A percentile compares a stretch with the other conserved stretches of the same genome.
Evolutionary conservation across 2,797 vertebrate species (phyloP).

Genomic region (Danio jaintianensis): DNA sequence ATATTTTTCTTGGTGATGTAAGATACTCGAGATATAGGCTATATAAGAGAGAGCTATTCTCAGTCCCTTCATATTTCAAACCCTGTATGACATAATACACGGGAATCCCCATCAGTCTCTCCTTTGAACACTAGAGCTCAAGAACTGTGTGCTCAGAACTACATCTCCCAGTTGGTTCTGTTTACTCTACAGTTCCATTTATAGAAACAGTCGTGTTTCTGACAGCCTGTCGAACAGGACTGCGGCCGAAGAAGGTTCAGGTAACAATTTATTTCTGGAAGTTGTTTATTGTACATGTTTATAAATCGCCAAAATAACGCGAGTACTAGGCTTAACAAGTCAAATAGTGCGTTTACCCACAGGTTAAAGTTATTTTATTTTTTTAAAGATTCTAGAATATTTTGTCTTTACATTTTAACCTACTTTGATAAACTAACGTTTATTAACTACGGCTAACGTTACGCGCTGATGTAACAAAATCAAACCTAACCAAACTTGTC

Average conservation of each 20-base stretch:
- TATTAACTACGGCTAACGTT: too few relatives aligned
- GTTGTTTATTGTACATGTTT: slow-evolving; percentile 20
- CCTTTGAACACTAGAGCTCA: too few relatives aligned
- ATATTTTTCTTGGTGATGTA: too few relatives aligned
- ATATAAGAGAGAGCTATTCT: neutral
- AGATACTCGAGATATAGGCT: too few relatives aligned
- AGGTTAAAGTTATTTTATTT: neutral
- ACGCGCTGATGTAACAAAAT: neutral
- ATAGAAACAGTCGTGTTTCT: neutral
- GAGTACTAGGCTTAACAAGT: neutral
- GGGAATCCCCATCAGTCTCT: neutral
- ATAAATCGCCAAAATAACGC: neutral
- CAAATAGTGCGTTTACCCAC: neutral
- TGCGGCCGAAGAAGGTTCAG: slow-evolving; percentile 25
- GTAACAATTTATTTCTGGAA: slow-evolving; percentile 52
- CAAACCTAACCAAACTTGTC: neutral
- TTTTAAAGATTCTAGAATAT: neutral
- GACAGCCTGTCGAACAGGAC: neutral
- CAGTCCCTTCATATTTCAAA: neutral
- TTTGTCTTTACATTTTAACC: neutral
- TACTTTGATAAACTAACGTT: neutral
- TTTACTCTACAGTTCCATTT: neutral
- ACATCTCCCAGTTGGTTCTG: slow-evolving; percentile 45
- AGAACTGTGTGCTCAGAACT: slow-evolving; percentile 23
- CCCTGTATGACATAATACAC: neutral